Conservation (phyloP, 2,113 vertebrate genomes). For the Oriolus oriolus region DNA sequence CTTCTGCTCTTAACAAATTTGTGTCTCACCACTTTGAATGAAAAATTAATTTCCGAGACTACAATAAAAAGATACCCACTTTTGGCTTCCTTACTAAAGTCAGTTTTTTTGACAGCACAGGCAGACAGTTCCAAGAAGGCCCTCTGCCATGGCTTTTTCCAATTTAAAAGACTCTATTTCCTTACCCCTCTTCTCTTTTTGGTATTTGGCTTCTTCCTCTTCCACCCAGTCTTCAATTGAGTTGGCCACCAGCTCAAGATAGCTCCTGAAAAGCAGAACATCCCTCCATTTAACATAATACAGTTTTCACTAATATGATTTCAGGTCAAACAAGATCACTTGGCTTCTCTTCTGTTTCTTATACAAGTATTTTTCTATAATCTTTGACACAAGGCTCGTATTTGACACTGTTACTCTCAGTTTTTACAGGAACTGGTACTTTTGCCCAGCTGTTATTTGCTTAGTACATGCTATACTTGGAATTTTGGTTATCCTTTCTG, state of each 20-base stretch:
- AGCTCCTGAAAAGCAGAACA: slow-evolving; percentile 70
- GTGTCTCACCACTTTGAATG: not conserved
- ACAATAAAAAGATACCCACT: slow-evolving; percentile 31
- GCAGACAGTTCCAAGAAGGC: not conserved
- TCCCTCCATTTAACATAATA: not conserved
- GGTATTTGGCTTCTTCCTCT: slow-evolving; percentile 79
- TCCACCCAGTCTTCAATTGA: slow-evolving; percentile 80
- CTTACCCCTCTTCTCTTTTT: slow-evolving; percentile 60
- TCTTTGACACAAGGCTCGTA: not conserved
- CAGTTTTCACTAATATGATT: not conserved
- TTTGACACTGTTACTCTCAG: not conserved
- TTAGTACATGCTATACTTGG: not conserved
- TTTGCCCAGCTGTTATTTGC: not conserved
- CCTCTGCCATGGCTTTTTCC: not conserved
- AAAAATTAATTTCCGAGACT: not conserved
- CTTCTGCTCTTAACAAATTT: not conserved
- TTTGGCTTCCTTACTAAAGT: slow-evolving; percentile 22
- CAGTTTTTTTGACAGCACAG: not conserved
- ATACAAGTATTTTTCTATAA: not conserved
- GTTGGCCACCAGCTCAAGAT: slow-evolving; percentile 83
- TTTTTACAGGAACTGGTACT: not conserved
- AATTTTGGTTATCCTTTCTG: not conserved
- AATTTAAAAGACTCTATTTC: slow-evolving; percentile 25
- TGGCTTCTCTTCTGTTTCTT: not conserved
- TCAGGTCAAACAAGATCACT: not conserved